Percentiles rank a stretch among this genome's conserved stretches.
Conservation (phyloP, 2,113 vertebrate genomes). For the Gnathonemus echidnorhynchus region DNA sequence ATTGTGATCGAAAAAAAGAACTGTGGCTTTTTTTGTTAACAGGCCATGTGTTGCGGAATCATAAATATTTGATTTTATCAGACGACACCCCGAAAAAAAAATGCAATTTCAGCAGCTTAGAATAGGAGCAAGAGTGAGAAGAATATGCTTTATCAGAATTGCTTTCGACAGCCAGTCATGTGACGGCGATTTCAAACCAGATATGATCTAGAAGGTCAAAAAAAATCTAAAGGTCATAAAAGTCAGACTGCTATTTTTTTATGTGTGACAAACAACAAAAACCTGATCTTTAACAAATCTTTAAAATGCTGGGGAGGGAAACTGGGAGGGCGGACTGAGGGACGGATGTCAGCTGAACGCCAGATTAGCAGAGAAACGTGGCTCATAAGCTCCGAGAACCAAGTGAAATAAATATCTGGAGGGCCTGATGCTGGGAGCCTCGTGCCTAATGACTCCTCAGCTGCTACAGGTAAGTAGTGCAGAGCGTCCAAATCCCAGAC, state of each 20-base stretch:
- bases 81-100: neutral
- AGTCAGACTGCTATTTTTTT: neutral
- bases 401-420: neutral
- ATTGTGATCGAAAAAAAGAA: neutral
- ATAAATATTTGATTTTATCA: constrained; percentile 9
- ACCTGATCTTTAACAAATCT: neutral
- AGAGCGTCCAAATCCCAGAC: neutral
- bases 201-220: neutral
- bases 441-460: neutral
- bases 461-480: neutral
- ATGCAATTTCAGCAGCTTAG: neutral
- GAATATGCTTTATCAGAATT: neutral
- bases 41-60: neutral
- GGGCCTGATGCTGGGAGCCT: neutral
- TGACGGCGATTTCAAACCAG: neutral
- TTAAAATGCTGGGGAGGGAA: neutral
- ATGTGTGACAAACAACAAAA: neutral
- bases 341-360: neutral
- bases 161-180: neutral
- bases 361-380: neutral
- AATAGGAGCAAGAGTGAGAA: neutral
- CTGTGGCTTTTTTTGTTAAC: neutral
- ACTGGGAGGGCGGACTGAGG: neutral
- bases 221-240: neutral
- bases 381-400: neutral